Evolutionary conservation across 2,888 invertebrate genomes (phyloP).

Genomic region (Diarsia rubi): DNA sequence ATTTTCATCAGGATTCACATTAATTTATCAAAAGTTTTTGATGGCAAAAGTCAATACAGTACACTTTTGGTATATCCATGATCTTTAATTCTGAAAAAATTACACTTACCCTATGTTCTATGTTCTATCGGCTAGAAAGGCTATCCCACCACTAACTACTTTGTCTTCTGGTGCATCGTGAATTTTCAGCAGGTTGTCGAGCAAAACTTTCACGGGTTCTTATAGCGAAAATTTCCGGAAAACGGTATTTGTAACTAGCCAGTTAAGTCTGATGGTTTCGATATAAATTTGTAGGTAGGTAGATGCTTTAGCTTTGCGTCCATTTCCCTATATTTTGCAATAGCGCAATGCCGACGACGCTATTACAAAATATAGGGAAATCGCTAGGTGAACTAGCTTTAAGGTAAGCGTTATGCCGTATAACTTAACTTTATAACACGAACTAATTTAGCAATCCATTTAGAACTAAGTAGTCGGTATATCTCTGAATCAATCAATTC

Average conservation of each 20-base stretch:
- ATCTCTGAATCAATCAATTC: slow-evolving; percentile 27
- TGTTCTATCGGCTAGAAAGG: background rate
- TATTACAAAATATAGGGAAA: background rate
- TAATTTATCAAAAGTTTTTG: background rate
- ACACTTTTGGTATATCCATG: background rate
- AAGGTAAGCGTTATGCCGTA: background rate
- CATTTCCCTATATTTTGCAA: background rate
- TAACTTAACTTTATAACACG: background rate
- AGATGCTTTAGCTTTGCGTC: background rate
- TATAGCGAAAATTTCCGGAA: background rate
- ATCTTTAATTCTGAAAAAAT: background rate
- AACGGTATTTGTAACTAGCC: background rate
- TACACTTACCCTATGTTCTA: background rate
- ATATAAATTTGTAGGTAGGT: background rate
- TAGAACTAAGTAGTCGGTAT: slow-evolving; percentile 11
- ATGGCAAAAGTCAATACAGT: background rate
- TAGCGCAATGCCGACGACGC: background rate
- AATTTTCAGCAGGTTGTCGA: background rate
- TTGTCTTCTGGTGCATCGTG: background rate
- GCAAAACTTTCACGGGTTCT: background rate
- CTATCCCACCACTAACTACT: background rate
- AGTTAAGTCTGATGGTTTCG: background rate
- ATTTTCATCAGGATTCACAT: background rate
- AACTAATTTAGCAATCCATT: slow-evolving; percentile 5
- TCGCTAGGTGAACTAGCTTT: background rate